Conservation (phyloP, 92 coral and sea anemone species). For the Micromussa lordhowensis region DNA sequence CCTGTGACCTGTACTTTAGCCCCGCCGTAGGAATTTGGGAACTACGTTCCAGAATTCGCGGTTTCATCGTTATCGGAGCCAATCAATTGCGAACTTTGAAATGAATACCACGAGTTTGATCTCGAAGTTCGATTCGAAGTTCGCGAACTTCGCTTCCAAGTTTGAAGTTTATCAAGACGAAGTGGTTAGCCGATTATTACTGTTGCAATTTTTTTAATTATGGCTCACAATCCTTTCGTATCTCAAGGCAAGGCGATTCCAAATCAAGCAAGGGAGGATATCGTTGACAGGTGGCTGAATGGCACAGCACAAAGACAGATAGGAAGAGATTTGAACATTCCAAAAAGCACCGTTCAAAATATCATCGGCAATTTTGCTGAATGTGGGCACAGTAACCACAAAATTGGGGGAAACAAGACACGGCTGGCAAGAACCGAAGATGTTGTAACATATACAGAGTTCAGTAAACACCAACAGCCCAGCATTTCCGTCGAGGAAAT, state of each 20-base stretch:
- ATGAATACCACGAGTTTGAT: too few relatives aligned
- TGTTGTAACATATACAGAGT: constrained; percentile 58
- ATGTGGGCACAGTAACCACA: constrained; percentile 37
- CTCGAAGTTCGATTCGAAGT: too few relatives aligned
- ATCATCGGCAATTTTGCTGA: constrained; percentile 52
- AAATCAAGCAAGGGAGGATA: neutral
- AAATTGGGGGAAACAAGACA: constrained; percentile 51
- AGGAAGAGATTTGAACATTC: constrained; percentile 47
- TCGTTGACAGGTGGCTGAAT: constrained; percentile 15
- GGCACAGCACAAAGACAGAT: constrained; percentile 42
- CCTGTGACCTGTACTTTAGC: too few relatives aligned
- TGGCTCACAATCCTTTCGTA: constrained; percentile 8
- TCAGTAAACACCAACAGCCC: constrained; percentile 65
- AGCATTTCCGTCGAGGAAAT: constrained; percentile 65
- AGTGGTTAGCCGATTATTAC: neutral
- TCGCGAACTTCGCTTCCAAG: too few relatives aligned
- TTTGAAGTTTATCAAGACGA: neutral
- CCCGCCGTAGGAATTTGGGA: too few relatives aligned
- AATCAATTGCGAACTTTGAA: too few relatives aligned
- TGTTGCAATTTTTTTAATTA: neutral
- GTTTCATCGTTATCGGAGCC: too few relatives aligned
- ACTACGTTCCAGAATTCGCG: too few relatives aligned
- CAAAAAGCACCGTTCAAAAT: constrained; percentile 43
- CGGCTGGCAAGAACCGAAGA: constrained; percentile 64
- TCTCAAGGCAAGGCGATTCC: constrained; percentile 24